A percentile compares a stretch with the other conserved stretches of the same genome.
These are phyloP conservation scores for Ephestia elutella DNA, from an alignment of 1,140 invertebrate species.

Conservation along the genomic window DNA sequence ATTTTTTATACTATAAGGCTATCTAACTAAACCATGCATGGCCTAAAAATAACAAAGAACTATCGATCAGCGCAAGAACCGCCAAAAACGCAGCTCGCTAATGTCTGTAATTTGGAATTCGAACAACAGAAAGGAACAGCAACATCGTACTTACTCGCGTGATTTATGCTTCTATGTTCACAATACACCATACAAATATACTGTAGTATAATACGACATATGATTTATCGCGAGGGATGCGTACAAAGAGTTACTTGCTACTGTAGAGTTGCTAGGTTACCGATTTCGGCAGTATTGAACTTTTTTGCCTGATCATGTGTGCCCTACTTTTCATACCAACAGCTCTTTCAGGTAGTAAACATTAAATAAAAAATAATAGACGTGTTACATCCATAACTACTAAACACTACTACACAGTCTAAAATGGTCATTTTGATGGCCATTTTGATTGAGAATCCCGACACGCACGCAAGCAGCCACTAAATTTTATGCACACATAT, in stretches of 20 bases:
- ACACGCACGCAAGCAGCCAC: no score
- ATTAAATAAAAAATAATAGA: no score
- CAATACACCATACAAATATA: slow-evolving; percentile 13
- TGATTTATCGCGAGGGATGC: slow-evolving; percentile 16
- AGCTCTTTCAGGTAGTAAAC: no score
- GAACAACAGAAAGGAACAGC: slow-evolving; percentile 18
- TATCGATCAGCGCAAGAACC: background rate
- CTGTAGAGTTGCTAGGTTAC: slow-evolving; percentile 20
- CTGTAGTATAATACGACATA: slow-evolving; percentile 5
- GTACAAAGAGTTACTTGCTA: slow-evolving; percentile 10
- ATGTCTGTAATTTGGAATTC: slow-evolving; percentile 4
- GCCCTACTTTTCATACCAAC: background rate
- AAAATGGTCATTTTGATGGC: no score
- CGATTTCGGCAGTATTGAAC: slow-evolving; percentile 22
- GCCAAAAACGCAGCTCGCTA: background rate
- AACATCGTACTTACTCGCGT: slow-evolving; percentile 23
- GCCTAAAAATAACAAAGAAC: background rate
- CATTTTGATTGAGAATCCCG: no score
- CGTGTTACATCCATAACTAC: no score
- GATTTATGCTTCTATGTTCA: slow-evolving; percentile 22
- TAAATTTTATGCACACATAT: no score
- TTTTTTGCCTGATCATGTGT: slow-evolving; percentile 10
- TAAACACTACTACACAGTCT: no score
- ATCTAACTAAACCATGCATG: no score
- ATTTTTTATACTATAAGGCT: no score